A percentile compares a stretch with the other conserved stretches of the same genome.
These are phyloP conservation scores for Lemur catta DNA, from an alignment of 2,797 vertebrate species.

Conservation along the genomic window DNA sequence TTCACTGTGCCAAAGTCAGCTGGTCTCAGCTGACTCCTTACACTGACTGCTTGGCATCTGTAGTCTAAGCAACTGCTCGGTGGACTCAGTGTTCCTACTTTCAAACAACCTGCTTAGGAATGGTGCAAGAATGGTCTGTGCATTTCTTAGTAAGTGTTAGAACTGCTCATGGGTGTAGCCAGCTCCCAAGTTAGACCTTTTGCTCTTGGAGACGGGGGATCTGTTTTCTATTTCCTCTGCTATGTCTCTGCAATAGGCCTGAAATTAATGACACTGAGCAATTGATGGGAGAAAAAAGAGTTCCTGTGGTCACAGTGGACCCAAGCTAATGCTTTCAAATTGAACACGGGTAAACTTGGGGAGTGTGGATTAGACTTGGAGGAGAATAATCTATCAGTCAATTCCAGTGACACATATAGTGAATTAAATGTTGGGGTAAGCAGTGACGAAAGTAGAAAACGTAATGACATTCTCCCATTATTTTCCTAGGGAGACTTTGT, in stretches of 20 bases:
- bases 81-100: background rate
- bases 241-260: background rate
- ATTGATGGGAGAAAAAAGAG: background rate
- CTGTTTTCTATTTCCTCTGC: background rate
- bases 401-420: background rate
- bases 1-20: background rate
- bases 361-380: background rate
- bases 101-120: background rate
- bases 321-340: background rate
- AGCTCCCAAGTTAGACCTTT: background rate
- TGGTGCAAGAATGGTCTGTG: background rate
- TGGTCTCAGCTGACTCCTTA: background rate
- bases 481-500: background rate
- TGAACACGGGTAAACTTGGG: background rate
- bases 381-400: background rate
- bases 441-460: background rate
- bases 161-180: background rate
- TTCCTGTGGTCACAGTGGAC: background rate
- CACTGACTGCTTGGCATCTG: background rate
- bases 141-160: background rate
- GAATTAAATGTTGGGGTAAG: background rate
- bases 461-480: background rate
- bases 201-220: background rate
- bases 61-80: background rate
- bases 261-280: background rate